Conservation (phyloP, 2,888 invertebrate species). For the Polydrusus pterygomalis region DNA sequence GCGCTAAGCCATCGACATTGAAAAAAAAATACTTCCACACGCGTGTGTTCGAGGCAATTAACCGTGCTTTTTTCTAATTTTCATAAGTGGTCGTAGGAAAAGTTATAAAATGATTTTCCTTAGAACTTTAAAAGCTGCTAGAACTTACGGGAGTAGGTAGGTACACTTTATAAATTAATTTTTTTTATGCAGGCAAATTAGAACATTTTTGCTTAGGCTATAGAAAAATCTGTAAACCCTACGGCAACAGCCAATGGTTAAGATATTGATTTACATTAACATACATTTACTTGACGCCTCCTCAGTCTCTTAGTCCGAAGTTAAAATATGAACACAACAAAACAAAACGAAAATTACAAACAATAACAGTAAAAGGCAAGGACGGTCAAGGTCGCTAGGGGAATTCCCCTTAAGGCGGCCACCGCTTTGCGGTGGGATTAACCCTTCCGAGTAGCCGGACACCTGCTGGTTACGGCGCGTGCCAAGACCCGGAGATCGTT, state of each 20-base stretch:
- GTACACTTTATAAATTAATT: too few relatives aligned
- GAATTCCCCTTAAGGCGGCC: conserved; percentile 50
- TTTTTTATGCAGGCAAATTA: too few relatives aligned
- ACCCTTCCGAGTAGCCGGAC: conserved; percentile 56
- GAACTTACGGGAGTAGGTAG: too few relatives aligned
- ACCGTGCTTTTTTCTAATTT: too few relatives aligned
- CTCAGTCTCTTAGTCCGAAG: background rate
- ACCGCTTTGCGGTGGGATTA: conserved; percentile 51
- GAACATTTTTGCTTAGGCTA: too few relatives aligned
- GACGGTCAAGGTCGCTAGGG: conserved; percentile 53
- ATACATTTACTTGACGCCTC: background rate
- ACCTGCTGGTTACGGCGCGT: conserved; percentile 57
- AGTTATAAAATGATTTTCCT: too few relatives aligned
- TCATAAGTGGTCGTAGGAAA: too few relatives aligned
- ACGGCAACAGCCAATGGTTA: background rate
- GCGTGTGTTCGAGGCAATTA: too few relatives aligned
- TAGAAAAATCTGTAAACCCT: too few relatives aligned
- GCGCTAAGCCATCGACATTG: too few relatives aligned
- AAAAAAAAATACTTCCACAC: too few relatives aligned
- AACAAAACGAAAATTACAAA: conserved; percentile 39
- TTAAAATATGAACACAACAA: conserved; percentile 13
- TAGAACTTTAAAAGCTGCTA: too few relatives aligned
- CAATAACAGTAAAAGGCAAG: conserved; percentile 41
- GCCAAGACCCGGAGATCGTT: conserved; percentile 54
- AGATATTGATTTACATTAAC: background rate